phyloP scores from a whole-genome alignment of 2,888 invertebrate species.

The Caradrina kadenii region DNA sequence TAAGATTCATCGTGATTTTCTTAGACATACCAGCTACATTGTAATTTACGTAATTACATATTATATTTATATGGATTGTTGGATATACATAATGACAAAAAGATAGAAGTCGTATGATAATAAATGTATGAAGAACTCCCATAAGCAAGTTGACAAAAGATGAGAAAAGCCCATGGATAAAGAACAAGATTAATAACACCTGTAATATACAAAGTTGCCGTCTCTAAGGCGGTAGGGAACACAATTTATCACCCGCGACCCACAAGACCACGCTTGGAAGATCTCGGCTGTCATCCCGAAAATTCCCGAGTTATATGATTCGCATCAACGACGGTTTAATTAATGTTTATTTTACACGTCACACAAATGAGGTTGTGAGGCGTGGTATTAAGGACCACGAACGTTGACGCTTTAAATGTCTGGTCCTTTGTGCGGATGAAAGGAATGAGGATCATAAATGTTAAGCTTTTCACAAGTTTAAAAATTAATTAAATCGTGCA shows the following conservation, averaged over 20 bases:
- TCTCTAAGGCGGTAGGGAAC: conserved; percentile 28
- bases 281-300: conserved; percentile 36
- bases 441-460: background rate
- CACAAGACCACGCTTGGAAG: conserved; percentile 15
- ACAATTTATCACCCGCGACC: conserved; percentile 35
- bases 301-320: conserved; percentile 37
- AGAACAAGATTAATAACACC: conserved; percentile 46
- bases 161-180: conserved; percentile 9
- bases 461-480: background rate
- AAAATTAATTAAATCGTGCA: background rate
- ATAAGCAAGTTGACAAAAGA: background rate
- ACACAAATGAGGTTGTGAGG: conserved; percentile 12
- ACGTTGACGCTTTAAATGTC: background rate
- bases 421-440: background rate
- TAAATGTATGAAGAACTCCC: background rate
- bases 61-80: no score
- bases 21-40: no score
- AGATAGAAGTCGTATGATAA: background rate
- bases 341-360: conserved; percentile 45
- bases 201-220: conserved; percentile 38
- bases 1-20: no score
- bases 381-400: conserved; percentile 4
- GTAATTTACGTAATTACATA: no score
- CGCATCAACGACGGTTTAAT: conserved; percentile 33
- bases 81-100: background rate